Base-by-base conservation (phyloP, 2,888 invertebrate species). In the Chrysina gloriosa region DNA sequence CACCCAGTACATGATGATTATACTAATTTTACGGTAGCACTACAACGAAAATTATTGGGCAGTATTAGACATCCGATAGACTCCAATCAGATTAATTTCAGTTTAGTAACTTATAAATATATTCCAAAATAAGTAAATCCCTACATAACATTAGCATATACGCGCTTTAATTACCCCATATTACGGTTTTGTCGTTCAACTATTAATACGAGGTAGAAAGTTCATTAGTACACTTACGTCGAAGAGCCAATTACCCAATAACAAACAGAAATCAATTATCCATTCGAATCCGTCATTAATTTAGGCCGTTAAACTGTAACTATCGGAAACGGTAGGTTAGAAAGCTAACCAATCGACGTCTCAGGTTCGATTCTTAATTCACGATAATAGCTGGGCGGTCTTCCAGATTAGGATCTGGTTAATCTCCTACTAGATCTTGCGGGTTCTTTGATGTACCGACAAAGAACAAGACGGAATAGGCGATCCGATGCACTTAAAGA, bases 301-400 rank as follows among this genome's bases (percentile, higher is more conserved):
- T 39, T 14, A 31, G 56, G 23, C 39, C 56, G 25, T 56, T 56
- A 56, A 21, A 21, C 16, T 16, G 29, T 5, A n/a, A n/a, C 34
- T 34, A 56, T 56, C 39, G 34, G 36, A 56, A 56, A 36, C 36
- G 23, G 14, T 27, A 14, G 14, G 14, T 50, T 27, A 39, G 36
- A 31, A 39, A 29, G 25, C 39, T 56, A 56, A 56, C 39, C 36
- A 56, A 56, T 56, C 56, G 56, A 19, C 25, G 39, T 23, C 56
- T 39, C 9, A 16, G 29, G 21, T 56, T 36, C 25, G 25, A 56
- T 39, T 56, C 56, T 56, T 39, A 56, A 56, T 56, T 36, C 56
- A 56, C 56, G 56, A 56, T 56, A 56, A 56, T 56, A 39, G 56
- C 14, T 56, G 56, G 56, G 56, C 36, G 56, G 56, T 56, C 56